Percentiles rank a stretch among this genome's conserved stretches.
Evolutionary conservation across 1,140 invertebrate genomes (phyloP).

Genomic region (Solenopsis fugax): DNA sequence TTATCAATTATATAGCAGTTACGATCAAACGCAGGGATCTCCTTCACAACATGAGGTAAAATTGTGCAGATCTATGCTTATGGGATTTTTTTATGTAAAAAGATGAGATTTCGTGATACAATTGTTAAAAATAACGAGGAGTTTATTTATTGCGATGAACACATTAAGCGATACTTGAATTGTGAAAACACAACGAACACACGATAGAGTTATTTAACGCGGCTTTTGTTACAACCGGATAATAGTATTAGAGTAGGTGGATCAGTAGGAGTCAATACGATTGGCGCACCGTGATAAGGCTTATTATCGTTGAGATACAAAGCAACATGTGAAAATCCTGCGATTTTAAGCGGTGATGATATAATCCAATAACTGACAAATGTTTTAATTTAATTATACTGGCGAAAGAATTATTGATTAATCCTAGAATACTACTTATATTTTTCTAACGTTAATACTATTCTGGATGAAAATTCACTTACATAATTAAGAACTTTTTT

Average conservation of each 20-base stretch:
- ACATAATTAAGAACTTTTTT: too few relatives aligned
- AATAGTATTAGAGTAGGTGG: conserved; percentile 53
- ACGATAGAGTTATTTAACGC: conserved; percentile 19
- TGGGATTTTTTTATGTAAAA: conserved; percentile 15
- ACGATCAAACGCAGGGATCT: conserved; percentile 80
- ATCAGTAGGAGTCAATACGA: conserved; percentile 47
- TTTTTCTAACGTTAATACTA: too few relatives aligned
- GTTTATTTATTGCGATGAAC: background rate
- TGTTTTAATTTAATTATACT: background rate
- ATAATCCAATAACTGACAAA: background rate
- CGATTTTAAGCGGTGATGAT: background rate
- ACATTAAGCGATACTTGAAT: background rate
- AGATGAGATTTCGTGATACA: background rate
- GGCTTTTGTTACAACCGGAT: conserved; percentile 47
- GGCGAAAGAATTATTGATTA: background rate
- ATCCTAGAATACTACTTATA: too few relatives aligned
- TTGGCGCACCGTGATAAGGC: conserved; percentile 22
- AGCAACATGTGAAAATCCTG: background rate
- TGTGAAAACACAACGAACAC: background rate
- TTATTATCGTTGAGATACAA: conserved; percentile 8
- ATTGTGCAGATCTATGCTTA: background rate
- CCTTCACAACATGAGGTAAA: conserved; percentile 76
- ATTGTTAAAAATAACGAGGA: background rate
- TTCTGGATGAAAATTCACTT: too few relatives aligned
- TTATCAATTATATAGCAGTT: conserved; percentile 74